Base-by-base conservation (phyloP, 2,113 vertebrate species). In the Oreochromis tanganicae region DNA sequence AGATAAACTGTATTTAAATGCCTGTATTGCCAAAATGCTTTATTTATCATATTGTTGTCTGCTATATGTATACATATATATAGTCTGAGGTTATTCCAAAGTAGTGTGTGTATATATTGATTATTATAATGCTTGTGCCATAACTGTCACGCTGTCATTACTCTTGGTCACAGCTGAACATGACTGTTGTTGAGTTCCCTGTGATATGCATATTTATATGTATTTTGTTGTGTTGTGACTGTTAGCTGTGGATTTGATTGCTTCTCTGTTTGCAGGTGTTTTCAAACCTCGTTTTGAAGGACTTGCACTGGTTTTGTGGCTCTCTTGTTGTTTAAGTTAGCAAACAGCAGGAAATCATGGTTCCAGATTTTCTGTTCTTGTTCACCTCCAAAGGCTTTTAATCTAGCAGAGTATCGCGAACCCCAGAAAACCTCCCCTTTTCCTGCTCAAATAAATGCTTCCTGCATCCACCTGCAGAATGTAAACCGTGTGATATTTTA, bases 401-500 rank as follows among this genome's bases (percentile, higher is more conserved):
- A n/a, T 50, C 84, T 84, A 32, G 32, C 43, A 75, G 78, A 93
- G 80, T 82, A 80, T 56, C 6, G 57, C 41, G 6, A 43, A 55
- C 54, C 81, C 50, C 19, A 54, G 27, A 91, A 80, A 79, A 21
- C 29, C 84, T 82, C 16, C 83, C 4, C 55, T 56, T 63, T 43
- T 82, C 80, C 85, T 73, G 61, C 83, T 84, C n/a, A 81, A 93
- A 93, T 93, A 91, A 94, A 92, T 21, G 21, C 57, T 59, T 87
- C 86, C 80, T 86, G 81, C 75, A 56, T 91, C 83, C 61, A 24
- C 36, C 71, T 86, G 91, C 82, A 82, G 84, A 87, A 81, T 32
- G 32, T 34, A 56, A 91, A 80, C 7, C 0, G 17, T 48, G 52
- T 52, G 55, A n/a, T 24, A 10, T 24, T 19, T 81, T 13, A 29